These are phyloP conservation scores for Schizopygopsis pylzovi DNA, from an alignment of 2,797 vertebrate species.

Conservation along the genomic window DNA sequence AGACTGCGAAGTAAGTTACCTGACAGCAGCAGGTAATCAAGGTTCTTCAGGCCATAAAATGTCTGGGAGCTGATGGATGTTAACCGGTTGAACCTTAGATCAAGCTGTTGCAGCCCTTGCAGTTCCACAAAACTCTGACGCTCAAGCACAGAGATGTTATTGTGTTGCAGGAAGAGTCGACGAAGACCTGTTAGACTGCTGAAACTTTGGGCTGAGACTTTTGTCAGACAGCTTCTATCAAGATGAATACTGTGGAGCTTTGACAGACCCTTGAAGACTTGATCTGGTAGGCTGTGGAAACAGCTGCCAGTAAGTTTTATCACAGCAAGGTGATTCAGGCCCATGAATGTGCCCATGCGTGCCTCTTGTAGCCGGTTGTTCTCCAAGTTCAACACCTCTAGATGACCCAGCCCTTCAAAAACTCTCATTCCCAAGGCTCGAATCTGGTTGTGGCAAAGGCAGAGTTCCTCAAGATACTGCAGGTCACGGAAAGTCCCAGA, in stretches of 20 bases:
- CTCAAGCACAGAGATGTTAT: constrained; percentile 83
- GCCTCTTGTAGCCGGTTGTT: constrained; percentile 91
- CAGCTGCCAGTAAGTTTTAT: constrained; percentile 93
- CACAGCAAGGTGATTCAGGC: constrained; percentile 87
- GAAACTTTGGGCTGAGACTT: constrained; percentile 82
- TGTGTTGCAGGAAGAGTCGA: constrained; percentile 90
- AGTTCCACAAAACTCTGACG: constrained; percentile 86
- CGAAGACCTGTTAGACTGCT: constrained; percentile 85
- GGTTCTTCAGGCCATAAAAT: constrained; percentile 85
- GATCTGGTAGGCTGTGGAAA: constrained; percentile 83
- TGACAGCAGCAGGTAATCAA: constrained; percentile 92
- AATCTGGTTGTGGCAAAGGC: constrained; percentile 88
- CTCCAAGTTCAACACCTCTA: constrained; percentile 91
- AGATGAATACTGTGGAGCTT: constrained; percentile 95
- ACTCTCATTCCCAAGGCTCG: constrained; percentile 80
- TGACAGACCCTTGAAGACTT: constrained; percentile 85
- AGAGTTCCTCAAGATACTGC: constrained; percentile 93
- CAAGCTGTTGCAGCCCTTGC: constrained; percentile 85
- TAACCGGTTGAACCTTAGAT: constrained; percentile 88
- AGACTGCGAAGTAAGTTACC: constrained; percentile 83
- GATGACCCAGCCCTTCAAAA: constrained; percentile 89
- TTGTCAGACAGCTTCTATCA: constrained; percentile 87
- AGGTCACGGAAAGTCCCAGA: constrained; percentile 91
- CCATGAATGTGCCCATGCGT: constrained; percentile 82
- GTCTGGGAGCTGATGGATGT: constrained; percentile 77